Conservation (phyloP, 2,113 vertebrate genomes). For the Passerina amoena region DNA sequence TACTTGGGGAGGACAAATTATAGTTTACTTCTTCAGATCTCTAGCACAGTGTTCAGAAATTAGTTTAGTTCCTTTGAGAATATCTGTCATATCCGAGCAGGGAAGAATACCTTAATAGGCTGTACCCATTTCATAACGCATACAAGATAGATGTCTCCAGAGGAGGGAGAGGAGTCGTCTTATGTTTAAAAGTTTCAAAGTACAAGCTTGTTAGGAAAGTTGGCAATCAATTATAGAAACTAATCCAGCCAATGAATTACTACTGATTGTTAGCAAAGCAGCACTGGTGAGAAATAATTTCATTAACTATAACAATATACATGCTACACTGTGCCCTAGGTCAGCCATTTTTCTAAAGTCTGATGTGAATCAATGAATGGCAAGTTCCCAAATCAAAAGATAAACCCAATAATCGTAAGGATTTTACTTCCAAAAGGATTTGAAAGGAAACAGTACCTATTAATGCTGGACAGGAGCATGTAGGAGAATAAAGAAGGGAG, state of each 20-base stretch:
- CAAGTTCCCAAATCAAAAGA: neutral
- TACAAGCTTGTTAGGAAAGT: conserved; percentile 22
- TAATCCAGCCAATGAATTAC: neutral
- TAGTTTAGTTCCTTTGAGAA: conserved; percentile 80
- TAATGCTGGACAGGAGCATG: neutral
- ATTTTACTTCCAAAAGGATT: conserved; percentile 27
- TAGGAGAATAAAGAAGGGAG: neutral
- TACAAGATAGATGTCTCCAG: conserved; percentile 39
- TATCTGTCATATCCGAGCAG: conserved; percentile 79
- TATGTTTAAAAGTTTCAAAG: conserved; percentile 22
- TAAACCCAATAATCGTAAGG: neutral
- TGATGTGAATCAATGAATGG: neutral
- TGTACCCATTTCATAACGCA: conserved; percentile 61
- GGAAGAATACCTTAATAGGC: conserved; percentile 68
- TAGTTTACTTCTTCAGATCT: conserved; percentile 72
- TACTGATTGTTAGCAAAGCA: neutral
- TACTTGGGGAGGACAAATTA: conserved; percentile 74
- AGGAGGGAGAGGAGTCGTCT: neutral
- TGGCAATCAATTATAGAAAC: neutral
- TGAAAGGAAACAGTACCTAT: neutral
- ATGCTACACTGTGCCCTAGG: neutral
- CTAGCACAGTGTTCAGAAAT: conserved; percentile 77
- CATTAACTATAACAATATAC: neutral
- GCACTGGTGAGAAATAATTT: neutral
- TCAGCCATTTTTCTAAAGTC: neutral